Conservation (phyloP, 2,797 vertebrate genomes). For the Coreius guichenoti region DNA sequence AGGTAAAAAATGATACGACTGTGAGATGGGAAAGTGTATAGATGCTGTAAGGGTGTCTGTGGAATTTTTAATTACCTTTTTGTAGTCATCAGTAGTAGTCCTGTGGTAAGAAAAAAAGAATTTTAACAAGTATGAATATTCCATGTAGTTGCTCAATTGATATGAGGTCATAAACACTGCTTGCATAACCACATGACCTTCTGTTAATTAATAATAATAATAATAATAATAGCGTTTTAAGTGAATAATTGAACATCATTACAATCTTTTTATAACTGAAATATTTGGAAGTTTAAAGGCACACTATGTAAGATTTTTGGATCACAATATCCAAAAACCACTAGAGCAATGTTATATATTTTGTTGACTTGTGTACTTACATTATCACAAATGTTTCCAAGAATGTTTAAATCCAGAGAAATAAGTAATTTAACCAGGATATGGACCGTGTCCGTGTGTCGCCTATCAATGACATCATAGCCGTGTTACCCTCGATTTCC, state of each 20-base stretch:
- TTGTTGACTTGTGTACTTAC: too few relatives aligned
- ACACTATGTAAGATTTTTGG: too few relatives aligned
- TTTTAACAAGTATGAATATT: neutral
- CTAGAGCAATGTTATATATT: too few relatives aligned
- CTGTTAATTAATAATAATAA: neutral
- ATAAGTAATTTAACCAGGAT: too few relatives aligned
- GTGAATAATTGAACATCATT: neutral
- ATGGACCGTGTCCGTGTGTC: too few relatives aligned
- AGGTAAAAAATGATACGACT: neutral
- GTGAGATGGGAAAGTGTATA: neutral
- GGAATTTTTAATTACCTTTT: neutral
- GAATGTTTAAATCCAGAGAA: too few relatives aligned
- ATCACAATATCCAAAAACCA: too few relatives aligned
- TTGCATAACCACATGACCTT: neutral
- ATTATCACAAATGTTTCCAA: too few relatives aligned
- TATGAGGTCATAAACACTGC: neutral
- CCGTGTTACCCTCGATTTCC: too few relatives aligned
- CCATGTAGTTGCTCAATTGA: neutral
- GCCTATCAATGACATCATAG: too few relatives aligned
- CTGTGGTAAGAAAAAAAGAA: too few relatives aligned
- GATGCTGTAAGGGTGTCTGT: neutral
- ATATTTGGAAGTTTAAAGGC: neutral
- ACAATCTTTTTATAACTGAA: neutral
- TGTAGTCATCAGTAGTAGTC: neutral
- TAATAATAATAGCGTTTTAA: neutral